Base-by-base conservation (phyloP, 2,113 vertebrate species). In the Sisor rabdophorus region DNA sequence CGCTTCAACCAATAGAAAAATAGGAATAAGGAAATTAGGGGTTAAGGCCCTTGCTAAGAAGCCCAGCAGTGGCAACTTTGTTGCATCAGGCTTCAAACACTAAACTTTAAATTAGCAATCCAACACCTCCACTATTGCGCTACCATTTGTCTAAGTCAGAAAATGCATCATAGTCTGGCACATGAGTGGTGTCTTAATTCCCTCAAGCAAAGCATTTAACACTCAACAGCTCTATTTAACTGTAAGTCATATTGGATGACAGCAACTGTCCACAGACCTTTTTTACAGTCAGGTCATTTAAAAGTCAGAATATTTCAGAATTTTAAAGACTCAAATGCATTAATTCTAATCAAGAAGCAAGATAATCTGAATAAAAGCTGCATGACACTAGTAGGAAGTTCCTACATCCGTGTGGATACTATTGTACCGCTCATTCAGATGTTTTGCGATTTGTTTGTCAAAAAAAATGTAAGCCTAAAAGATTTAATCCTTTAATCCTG, bases 151-250 rank as follows among this genome's bases (percentile, higher is more conserved):
- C 32, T 7, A 36, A 36, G 32, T 36, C 32, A 36, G 32, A 36
- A 26, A 47, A 20, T 19, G 17, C n/a, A 15, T 67, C 40, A 68
- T 28, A 28, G 19, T 24, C 47, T n/a, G 36, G 40, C n/a, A 48
- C 24, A 16, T 52, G 65, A 52, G 9, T 50, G 47, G 47, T 68
- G 65, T 13, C 24, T 68, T 68, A 68, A 22, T 9, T 3, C 64
- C 63, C 20, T 40, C 13, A 11, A 44, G 61, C 61, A 44, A 64
- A 67, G 64, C 48, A 22, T 40, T 67, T 67, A 67, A 67, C 64
- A 36, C 40, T 48, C 63, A 47, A 9, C 36, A 47, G 63, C 63
- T 65, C n/a, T 15, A 40, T 8, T 16, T 22, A 48, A 24, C 8
- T 47, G 20, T 47, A 65, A 48, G 64, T 26, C 13, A 17, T 68